phyloP scores from a whole-genome alignment of 2,888 invertebrate species.

The Pedicia rivosa region DNA sequence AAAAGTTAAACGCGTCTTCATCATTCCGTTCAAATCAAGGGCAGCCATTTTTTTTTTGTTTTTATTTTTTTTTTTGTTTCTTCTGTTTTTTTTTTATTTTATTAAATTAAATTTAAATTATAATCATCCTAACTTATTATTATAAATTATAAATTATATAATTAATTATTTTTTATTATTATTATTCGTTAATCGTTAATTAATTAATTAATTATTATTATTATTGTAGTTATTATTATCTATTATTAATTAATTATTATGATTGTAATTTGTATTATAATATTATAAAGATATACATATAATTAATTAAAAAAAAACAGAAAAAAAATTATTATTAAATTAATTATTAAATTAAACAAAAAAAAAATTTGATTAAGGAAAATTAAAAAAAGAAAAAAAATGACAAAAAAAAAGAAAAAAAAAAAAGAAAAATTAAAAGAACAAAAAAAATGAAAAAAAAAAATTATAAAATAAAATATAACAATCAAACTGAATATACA shows the following conservation, averaged over 20 bases:
- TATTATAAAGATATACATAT: no score
- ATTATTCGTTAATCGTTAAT: conserved; percentile 2
- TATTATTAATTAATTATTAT: neutral
- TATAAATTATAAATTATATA: no score
- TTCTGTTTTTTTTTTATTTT: no score
- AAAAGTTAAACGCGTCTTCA: no score
- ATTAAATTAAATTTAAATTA: conserved; percentile 3
- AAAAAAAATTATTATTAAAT: conserved; percentile 2
- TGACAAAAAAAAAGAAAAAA: neutral
- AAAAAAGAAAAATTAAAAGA: conserved; percentile 1
- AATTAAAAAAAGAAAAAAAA: neutral
- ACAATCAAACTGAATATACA: conserved; percentile 2
- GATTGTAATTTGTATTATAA: neutral
- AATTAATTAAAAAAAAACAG: no score
- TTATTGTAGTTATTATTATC: conserved; percentile 1
- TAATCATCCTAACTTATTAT: conserved; percentile 3
- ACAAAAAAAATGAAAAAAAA: conserved; percentile 2
- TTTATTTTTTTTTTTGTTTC: no score
- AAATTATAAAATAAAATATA: conserved; percentile 3
- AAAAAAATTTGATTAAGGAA: neutral
- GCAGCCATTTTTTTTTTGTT: no score
- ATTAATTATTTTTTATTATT: conserved; percentile 3
- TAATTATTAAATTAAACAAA: conserved; percentile 3
- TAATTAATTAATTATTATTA: conserved; percentile 1
- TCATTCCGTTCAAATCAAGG: no score